phyloP scores from a whole-genome alignment of 2,888 invertebrate genomes.

The Ennomos quercinarius region DNA sequence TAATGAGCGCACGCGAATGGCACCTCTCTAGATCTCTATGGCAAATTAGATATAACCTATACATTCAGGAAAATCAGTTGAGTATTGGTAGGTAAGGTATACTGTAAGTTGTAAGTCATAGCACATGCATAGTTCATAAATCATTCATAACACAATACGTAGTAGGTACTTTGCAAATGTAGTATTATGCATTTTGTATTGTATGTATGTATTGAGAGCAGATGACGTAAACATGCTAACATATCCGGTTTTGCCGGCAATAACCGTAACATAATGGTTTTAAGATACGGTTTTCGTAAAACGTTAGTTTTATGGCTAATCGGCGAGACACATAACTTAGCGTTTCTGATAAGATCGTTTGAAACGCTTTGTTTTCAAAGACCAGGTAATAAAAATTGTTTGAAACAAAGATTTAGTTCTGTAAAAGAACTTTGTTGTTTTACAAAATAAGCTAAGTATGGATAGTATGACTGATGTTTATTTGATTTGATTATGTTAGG shows the following conservation, averaged over 20 bases:
- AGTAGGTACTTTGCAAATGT: too few relatives aligned
- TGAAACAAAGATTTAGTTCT: background rate
- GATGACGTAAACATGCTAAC: conserved; percentile 62
- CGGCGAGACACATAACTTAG: conserved; percentile 27
- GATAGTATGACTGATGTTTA: too few relatives aligned
- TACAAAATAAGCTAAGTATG: conserved; percentile 8
- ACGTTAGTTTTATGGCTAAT: conserved; percentile 22
- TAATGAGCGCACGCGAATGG: too few relatives aligned
- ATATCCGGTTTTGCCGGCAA: conserved; percentile 59
- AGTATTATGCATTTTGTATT: too few relatives aligned
- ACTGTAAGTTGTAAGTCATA: too few relatives aligned
- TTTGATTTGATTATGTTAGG: too few relatives aligned
- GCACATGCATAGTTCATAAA: too few relatives aligned
- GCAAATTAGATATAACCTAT: background rate
- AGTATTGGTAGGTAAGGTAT: too few relatives aligned
- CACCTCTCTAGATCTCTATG: too few relatives aligned
- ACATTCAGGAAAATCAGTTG: too few relatives aligned
- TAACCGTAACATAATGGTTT: conserved; percentile 42
- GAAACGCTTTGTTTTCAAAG: conserved; percentile 27
- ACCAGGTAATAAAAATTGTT: conserved; percentile 7
- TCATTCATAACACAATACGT: too few relatives aligned
- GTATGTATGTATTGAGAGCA: conserved; percentile 43
- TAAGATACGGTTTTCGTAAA: conserved; percentile 46
- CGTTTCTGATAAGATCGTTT: conserved; percentile 23
- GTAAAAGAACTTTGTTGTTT: conserved; percentile 9